Evolutionary conservation across 2,888 invertebrate genomes (phyloP).

Genomic region (Polydrusus cervinus): DNA sequence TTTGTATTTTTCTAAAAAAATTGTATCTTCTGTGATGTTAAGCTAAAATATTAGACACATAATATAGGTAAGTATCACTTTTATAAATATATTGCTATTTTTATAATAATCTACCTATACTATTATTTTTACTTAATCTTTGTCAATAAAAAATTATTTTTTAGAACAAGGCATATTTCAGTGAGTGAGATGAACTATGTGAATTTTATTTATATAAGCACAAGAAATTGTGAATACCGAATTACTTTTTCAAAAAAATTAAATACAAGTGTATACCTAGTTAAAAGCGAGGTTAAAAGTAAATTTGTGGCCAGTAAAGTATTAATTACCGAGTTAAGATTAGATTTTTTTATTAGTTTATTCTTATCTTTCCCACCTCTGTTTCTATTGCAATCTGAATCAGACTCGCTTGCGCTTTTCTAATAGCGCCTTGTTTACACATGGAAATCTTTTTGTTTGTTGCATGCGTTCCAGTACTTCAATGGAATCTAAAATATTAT

Average conservation of each 20-base stretch:
- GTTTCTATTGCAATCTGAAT: neutral
- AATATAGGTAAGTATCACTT: neutral
- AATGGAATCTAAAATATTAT: neutral
- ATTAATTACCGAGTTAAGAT: neutral
- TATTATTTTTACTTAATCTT: constrained; percentile 6
- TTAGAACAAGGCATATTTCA: neutral
- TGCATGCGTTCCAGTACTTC: neutral
- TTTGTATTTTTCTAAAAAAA: neutral
- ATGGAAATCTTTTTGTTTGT: neutral
- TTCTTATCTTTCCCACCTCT: constrained; percentile 1
- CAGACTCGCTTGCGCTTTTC: neutral
- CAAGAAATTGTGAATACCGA: neutral
- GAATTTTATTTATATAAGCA: constrained; percentile 1
- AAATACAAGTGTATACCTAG: neutral
- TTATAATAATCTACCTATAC: neutral
- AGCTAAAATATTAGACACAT: neutral
- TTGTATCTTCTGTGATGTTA: neutral
- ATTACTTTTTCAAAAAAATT: neutral
- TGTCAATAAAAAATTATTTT: neutral
- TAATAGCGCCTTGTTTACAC: constrained; percentile 1
- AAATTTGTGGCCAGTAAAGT: neutral
- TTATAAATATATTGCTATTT: neutral
- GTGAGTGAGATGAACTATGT: neutral
- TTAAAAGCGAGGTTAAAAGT: neutral
- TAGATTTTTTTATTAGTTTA: neutral